These are phyloP conservation scores for Tinea semifulvella DNA, from an alignment of 2,888 invertebrate species.

Conservation along the genomic window DNA sequence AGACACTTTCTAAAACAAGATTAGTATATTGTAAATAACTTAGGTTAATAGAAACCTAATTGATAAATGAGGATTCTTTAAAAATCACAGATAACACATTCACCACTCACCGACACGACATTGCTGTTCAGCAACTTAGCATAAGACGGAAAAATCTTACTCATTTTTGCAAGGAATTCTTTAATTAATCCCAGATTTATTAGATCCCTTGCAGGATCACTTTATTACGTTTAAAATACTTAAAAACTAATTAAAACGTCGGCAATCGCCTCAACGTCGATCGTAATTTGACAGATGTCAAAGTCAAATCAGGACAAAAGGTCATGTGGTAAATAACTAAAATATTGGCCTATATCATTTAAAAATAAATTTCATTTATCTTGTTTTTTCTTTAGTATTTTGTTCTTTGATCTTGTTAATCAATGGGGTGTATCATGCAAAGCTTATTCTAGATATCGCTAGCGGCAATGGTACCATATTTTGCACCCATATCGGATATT, in stretches of 20 bases:
- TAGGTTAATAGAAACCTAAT: neutral
- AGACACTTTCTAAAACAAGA: slow-evolving; percentile 44
- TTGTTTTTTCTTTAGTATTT: no score
- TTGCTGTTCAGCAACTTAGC: slow-evolving; percentile 43
- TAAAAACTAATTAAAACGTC: neutral
- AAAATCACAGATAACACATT: slow-evolving; percentile 8
- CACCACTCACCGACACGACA: slow-evolving; percentile 36
- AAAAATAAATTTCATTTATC: no score
- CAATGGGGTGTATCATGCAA: no score
- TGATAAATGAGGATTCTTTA: neutral
- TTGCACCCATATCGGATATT: no score
- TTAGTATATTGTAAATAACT: neutral
- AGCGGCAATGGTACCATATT: no score
- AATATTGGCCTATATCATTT: no score
- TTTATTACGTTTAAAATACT: no score
- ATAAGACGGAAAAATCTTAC: slow-evolving; percentile 45
- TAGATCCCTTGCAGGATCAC: slow-evolving; percentile 33
- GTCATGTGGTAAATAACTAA: slow-evolving; percentile 9
- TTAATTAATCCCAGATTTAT: slow-evolving; percentile 47
- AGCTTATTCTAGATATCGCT: no score
- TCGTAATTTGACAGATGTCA: slow-evolving; percentile 13
- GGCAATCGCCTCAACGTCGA: neutral
- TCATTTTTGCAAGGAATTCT: slow-evolving; percentile 42
- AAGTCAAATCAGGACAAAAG: slow-evolving; percentile 14
- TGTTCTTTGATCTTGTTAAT: no score